A percentile compares a stretch with the other conserved stretches of the same genome.
Conservation (phyloP, 2,797 vertebrate genomes). For the Rhinoraja longicauda region DNA sequence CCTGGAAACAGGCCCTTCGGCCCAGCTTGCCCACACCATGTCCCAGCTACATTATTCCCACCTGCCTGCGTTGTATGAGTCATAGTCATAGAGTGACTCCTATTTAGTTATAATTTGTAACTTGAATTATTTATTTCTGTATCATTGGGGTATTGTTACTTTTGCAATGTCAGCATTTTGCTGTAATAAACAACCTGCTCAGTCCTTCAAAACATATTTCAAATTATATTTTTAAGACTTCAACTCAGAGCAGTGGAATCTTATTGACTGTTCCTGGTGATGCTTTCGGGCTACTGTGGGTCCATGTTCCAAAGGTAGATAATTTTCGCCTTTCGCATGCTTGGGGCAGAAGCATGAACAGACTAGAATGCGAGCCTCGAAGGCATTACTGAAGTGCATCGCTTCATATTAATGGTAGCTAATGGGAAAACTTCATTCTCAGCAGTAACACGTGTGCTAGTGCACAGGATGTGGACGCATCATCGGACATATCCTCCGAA, state of each 20-base stretch:
- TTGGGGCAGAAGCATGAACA: neutral
- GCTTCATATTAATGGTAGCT: neutral
- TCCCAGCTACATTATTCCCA: neutral
- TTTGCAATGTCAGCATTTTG: neutral
- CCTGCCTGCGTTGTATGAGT: neutral
- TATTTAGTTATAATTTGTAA: neutral
- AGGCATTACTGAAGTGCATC: neutral
- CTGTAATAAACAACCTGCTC: neutral
- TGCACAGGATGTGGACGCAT: neutral
- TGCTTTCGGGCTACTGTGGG: neutral
- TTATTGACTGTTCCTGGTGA: neutral
- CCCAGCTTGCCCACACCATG: neutral
- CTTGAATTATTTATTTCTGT: neutral
- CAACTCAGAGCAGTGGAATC: neutral
- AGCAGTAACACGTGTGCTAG: neutral
- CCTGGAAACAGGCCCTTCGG: no score
- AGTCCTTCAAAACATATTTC: neutral
- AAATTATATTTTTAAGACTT: neutral
- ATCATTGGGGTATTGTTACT: neutral
- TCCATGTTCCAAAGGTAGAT: neutral
- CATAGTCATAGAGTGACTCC: no score
- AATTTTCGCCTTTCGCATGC: neutral
- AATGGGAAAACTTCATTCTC: neutral
- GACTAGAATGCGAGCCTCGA: neutral
- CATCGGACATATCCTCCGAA: neutral